Evolutionary conservation across 2,888 invertebrate species (phyloP).

Genomic region (Drosophila melanosoma): DNA sequence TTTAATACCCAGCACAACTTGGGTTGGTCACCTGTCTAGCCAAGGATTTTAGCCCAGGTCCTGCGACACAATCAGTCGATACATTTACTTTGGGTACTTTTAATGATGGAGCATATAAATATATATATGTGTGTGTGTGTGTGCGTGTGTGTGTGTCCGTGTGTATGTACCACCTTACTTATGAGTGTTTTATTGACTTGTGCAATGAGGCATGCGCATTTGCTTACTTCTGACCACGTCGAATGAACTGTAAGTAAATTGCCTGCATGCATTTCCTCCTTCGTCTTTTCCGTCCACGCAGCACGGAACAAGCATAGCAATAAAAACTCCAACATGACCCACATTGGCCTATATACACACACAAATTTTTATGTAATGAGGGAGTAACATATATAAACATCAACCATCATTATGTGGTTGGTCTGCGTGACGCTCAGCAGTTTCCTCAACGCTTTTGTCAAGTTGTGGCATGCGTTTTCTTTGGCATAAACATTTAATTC

Average conservation of each 20-base stretch:
- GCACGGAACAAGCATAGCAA: slow-evolving; percentile 29
- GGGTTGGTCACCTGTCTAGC: slow-evolving; percentile 6
- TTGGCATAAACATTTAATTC: not conserved
- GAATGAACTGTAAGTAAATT: slow-evolving; percentile 67
- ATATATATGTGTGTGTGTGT: not conserved
- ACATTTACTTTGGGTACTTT: slow-evolving; percentile 1
- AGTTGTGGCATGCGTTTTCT: not conserved
- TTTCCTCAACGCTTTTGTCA: not conserved
- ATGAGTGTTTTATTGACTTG: slow-evolving; percentile 63
- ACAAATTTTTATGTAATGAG: slow-evolving; percentile 28
- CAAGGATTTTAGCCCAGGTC: slow-evolving; percentile 8
- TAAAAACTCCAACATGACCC: slow-evolving; percentile 59
- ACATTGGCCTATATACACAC: slow-evolving; percentile 55
- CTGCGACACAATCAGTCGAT: slow-evolving; percentile 15
- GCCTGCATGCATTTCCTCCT: slow-evolving; percentile 19
- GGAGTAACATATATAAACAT: slow-evolving; percentile 1
- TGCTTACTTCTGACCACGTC: slow-evolving; percentile 47
- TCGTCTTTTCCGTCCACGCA: not conserved
- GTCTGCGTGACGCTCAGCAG: slow-evolving; percentile 2
- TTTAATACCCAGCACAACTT: slow-evolving; percentile 1
- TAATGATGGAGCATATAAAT: not conserved
- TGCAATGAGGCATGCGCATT: slow-evolving; percentile 51
- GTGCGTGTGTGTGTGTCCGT: not conserved
- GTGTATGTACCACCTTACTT: slow-evolving; percentile 1
- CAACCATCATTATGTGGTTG: slow-evolving; percentile 8